Evolutionary conservation across 1,140 invertebrate genomes (phyloP), one percentile per base, ranked within the genome.

Genomic region (Procambarus clarkii): DNA sequence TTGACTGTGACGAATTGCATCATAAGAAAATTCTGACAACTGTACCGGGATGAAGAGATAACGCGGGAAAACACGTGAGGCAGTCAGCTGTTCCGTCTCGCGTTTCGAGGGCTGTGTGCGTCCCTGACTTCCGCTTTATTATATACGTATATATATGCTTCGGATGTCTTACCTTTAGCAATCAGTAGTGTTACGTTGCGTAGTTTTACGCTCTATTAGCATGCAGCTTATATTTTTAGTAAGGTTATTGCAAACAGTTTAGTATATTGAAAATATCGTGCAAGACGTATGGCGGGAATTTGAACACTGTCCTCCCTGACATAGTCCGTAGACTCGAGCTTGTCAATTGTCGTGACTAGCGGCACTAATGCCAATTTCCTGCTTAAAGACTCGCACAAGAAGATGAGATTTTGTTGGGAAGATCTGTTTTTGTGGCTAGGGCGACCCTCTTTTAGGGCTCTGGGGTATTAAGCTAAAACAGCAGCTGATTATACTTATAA

Each of bases 1-100:
- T 86, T 86, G 83, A 74, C 64, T 86, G 83, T 86, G 83, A 86
- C 69, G 83, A 86, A 86, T 86, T 76, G 50, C 83, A 76, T 76
- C 69, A 48, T 64, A 71, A 48, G 83, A 71, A 85, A 76, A 74
- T 13, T 74, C 83, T 34, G 69, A 86, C 60, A 86, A 86, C 83
- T 74, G 83, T 50, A 50, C 8, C 13, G 83, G 69, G 83, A 86
- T 86, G 83, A 86, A 86, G 83, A 86, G 83, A 86, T 86, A 86
- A 86, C 83, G 69, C 83, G 69, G 83, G 69, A 46, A 48, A 86
- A 86, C 83, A 76, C 83, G 83, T 76, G 69, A 86, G 60, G 18
- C 69, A 46, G 64, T 86, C 83, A 86, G 83, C 83, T 86, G 83
- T 86, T 76, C 45, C 46, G 5, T 1, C 15, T 4, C 69, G 60